Percentiles rank a stretch among this genome's conserved stretches.
Conservation (phyloP, 2,797 vertebrate species). For the Acrossocheilus wenchowensis region DNA sequence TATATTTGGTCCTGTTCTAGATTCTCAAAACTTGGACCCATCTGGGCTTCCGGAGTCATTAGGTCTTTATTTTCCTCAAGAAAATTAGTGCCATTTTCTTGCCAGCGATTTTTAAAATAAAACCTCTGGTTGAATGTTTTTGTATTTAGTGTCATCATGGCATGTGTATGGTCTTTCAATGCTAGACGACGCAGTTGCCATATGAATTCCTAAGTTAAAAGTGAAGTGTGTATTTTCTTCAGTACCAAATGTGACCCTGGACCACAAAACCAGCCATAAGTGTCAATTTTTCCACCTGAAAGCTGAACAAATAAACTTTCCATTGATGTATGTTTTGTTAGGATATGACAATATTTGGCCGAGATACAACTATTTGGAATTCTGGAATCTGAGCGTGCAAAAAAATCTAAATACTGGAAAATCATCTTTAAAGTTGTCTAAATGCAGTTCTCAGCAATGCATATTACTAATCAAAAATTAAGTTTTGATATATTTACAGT, state of each 20-base stretch:
- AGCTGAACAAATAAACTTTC: too few species aligned
- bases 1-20: slow-evolving; percentile 14
- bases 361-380: too few species aligned
- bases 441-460: too few species aligned
- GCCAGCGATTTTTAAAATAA: slow-evolving; percentile 47
- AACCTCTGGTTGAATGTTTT: slow-evolving; percentile 40
- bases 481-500: too few species aligned
- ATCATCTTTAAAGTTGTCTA: too few species aligned
- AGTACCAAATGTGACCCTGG: background rate
- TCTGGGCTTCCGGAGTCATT: slow-evolving; percentile 36
- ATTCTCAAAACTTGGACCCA: slow-evolving; percentile 38
- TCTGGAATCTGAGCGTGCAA: too few species aligned
- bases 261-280: too few species aligned
- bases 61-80: slow-evolving; percentile 14
- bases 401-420: too few species aligned
- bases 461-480: too few species aligned
- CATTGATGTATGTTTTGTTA: too few species aligned
- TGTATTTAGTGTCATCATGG: slow-evolving; percentile 24
- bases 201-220: background rate
- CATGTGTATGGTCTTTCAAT: slow-evolving; percentile 12
- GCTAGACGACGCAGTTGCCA: background rate
- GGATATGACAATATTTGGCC: too few species aligned
- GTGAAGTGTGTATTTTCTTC: background rate
- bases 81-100: slow-evolving; percentile 51
- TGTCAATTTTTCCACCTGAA: too few species aligned